Conservation (phyloP, 2,888 invertebrate species). For the Orchesellides sinensis region DNA sequence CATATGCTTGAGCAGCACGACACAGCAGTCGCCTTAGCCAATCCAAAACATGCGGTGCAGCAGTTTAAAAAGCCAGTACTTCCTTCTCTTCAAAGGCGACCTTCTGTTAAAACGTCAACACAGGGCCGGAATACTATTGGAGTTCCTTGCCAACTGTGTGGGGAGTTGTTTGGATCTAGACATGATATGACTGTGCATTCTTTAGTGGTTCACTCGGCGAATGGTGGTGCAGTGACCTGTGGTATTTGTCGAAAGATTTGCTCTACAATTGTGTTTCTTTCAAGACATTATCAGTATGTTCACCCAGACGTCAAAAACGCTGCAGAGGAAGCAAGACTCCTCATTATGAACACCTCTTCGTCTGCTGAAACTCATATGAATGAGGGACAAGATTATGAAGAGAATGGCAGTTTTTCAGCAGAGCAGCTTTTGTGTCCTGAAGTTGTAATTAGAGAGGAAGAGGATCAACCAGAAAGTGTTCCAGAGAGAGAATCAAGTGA, state of each 20-base stretch:
- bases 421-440: too few species aligned
- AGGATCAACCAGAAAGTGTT: background rate
- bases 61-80: background rate
- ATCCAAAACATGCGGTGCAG: constrained; percentile 3
- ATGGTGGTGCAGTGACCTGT: constrained; percentile 26
- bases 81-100: background rate
- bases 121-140: background rate
- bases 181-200: constrained; percentile 50
- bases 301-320: constrained; percentile 48
- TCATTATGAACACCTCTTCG: background rate
- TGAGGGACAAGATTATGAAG: background rate
- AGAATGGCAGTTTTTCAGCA: constrained; percentile 1
- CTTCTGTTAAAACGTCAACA: background rate
- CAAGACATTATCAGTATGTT: constrained; percentile 55
- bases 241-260: constrained; percentile 44
- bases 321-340: constrained; percentile 49
- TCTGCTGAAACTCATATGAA: background rate
- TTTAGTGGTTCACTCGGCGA: constrained; percentile 10
- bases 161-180: constrained; percentile 16
- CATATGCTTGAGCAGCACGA: constrained; percentile 52
- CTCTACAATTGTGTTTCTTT: constrained; percentile 52
- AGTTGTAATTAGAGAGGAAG: constrained; percentile 47
- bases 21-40: constrained; percentile 10
- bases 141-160: constrained; percentile 29
- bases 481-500: constrained; percentile 30